Percentiles rank a stretch among this genome's conserved stretches.
Evolutionary conservation across 2,888 invertebrate genomes (phyloP).

Genomic region (Dryobotodes eremita): DNA sequence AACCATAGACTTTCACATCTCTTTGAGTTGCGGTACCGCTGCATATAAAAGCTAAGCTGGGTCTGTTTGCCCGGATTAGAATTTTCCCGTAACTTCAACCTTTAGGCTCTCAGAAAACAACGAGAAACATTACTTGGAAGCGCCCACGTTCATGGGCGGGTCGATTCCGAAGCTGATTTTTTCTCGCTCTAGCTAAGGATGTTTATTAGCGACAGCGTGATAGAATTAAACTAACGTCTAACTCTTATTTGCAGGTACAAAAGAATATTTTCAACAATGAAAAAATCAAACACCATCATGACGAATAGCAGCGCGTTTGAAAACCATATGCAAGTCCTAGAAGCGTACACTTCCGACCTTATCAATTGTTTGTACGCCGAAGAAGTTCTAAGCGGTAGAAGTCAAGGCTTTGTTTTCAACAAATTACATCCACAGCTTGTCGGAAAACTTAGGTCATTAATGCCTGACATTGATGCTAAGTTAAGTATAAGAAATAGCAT

Average conservation of each 20-base stretch:
- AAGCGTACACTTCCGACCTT: constrained; percentile 80
- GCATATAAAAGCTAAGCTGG: no score
- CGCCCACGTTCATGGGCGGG: not conserved
- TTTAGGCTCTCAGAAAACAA: not conserved
- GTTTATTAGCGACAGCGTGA: not conserved
- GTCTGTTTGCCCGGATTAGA: not conserved
- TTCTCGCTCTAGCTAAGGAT: not conserved
- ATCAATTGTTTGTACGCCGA: constrained; percentile 83
- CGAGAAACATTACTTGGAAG: not conserved
- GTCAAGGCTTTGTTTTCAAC: constrained; percentile 79
- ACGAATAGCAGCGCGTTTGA: constrained; percentile 66
- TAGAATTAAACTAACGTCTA: constrained; percentile 3
- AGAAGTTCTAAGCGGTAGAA: constrained; percentile 72
- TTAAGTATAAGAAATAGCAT: constrained; percentile 82
- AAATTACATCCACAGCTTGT: constrained; percentile 79
- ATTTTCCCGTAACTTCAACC: not conserved
- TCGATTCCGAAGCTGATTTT: not conserved
- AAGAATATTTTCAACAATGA: constrained; percentile 74
- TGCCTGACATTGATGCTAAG: constrained; percentile 79
- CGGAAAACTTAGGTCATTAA: constrained; percentile 74
- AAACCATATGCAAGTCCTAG: constrained; percentile 73
- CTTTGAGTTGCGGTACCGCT: not conserved
- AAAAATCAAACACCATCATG: constrained; percentile 68
- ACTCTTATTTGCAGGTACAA: constrained; percentile 77
- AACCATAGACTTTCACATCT: not conserved